Conservation (phyloP, 1,140 invertebrate species). For the Polypedilum pembai region DNA sequence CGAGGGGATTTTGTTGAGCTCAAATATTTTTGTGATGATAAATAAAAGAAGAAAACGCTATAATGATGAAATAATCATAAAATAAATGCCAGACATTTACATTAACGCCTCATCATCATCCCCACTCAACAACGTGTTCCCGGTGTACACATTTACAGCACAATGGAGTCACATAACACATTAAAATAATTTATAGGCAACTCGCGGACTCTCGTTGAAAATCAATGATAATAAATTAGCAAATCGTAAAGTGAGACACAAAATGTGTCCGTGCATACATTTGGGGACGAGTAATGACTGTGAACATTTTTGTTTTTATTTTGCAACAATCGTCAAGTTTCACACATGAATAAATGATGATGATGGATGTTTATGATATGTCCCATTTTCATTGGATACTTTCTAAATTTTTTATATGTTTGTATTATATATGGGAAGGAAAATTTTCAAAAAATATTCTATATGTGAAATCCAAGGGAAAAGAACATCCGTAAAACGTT, state of each 20-base stretch:
- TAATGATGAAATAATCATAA: conserved; percentile 19
- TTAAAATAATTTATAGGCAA: conserved; percentile 25
- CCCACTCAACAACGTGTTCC: neutral
- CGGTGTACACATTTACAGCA: neutral
- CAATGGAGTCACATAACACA: conserved; percentile 21
- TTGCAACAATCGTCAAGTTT: neutral
- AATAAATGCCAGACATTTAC: conserved; percentile 18
- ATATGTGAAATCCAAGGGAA: too few species aligned
- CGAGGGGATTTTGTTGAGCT: neutral
- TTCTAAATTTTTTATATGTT: too few species aligned
- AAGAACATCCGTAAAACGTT: too few species aligned
- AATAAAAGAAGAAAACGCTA: neutral
- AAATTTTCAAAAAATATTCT: too few species aligned
- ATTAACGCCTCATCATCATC: conserved; percentile 4
- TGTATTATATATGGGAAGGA: too few species aligned
- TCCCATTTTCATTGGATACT: too few species aligned
- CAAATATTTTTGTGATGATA: neutral
- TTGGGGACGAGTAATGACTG: too few species aligned
- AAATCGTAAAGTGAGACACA: conserved; percentile 1
- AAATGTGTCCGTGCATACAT: too few species aligned
- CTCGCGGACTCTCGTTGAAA: neutral
- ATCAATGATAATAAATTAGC: conserved; percentile 28
- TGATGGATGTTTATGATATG: neutral
- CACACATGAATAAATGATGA: neutral
- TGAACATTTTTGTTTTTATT: too few species aligned